Base-by-base conservation (phyloP, 2,888 invertebrate genomes). In the Brachycybe producta region DNA sequence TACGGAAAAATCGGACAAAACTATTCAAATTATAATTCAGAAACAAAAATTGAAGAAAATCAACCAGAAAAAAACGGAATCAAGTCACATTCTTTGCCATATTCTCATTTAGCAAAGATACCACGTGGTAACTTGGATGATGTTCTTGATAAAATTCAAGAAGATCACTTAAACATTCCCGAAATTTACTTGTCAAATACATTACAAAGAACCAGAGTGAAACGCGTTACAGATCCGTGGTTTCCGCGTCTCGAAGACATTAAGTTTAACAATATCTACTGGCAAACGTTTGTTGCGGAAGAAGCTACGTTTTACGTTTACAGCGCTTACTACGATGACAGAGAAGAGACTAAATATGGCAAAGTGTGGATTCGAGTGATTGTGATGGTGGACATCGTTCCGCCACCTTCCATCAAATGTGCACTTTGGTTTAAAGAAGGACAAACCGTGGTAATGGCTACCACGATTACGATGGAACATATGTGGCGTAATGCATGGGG, bases 401-500 rank as follows among this genome's bases (percentile, higher is more conserved):
- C 84, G 64, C 91, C 90, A 1, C 78, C 77, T 49, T 77, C 84
- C 23, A 76, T 77, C 59, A 83, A 78, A 67, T 90, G 87, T 67
- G 90, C 85, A 67, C 76, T 90, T 59, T 90, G 87, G 90, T 90
- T 83, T 70, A 84, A 85, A 59, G 81, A 80, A 30, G 80, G 81
- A 59, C 80, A 78, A 57, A 84, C 83, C 60, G 86, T 88, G 0
- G 81, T 81, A 26, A 76, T 62, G 53, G 58, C 62, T 15, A 81
- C 83, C 64, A 82, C 80, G 19, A 78, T 85, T 59, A 88, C 88
- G 68, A 90, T 90, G 71, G 88, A 88, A 66, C 90, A 90, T 67
- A 84, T 90, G 59, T 91, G 91, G 91, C 84, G 86, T 67, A 80
- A 80, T 60, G 87, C 87, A 67, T 91, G 90, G 91, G 90, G 90